Conservation (phyloP, 2,113 vertebrate genomes). For the Atrichornis clamosus region DNA sequence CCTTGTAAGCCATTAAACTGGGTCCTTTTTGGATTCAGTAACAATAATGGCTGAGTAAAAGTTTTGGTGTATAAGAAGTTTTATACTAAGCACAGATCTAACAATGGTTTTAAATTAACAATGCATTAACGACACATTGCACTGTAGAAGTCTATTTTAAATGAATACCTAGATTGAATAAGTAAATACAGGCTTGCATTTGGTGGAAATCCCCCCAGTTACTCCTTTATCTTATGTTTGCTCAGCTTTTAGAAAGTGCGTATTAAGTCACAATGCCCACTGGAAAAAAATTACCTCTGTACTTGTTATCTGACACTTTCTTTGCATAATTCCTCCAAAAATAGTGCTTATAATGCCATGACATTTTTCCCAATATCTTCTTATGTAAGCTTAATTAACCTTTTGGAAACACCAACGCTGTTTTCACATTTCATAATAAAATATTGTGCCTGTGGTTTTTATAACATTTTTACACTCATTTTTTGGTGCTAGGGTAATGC, state of each 20-base stretch:
- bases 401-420: not conserved
- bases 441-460: not conserved
- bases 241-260: not conserved
- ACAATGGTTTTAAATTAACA: not conserved
- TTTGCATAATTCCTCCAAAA: not conserved
- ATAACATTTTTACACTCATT: not conserved
- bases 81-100: not conserved
- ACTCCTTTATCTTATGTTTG: conserved; percentile 24
- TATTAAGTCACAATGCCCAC: not conserved
- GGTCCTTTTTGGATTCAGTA: not conserved
- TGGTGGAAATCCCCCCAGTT: not conserved
- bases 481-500: not conserved
- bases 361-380: not conserved
- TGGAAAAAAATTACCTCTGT: not conserved
- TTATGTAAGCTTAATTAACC: not conserved
- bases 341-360: not conserved
- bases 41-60: not conserved
- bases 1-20: not conserved
- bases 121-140: not conserved
- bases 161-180: not conserved
- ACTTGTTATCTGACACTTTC: not conserved
- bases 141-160: not conserved
- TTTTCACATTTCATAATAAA: not conserved
- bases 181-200: not conserved
- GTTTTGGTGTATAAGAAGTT: not conserved